These are phyloP conservation scores for Dasypus novemcinctus DNA, from an alignment of 2,113 vertebrate genomes.

Conservation along the genomic window DNA sequence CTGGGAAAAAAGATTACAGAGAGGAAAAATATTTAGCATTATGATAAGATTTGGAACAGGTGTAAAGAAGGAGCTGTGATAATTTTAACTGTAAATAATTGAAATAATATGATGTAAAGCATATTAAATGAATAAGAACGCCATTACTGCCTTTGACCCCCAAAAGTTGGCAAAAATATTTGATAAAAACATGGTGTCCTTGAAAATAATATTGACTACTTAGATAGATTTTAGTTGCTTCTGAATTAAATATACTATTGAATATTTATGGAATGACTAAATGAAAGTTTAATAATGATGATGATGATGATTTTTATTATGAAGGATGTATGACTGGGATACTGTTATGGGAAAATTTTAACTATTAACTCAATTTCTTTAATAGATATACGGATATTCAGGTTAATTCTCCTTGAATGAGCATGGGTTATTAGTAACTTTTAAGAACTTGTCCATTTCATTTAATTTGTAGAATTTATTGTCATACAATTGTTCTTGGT, in stretches of 20 bases:
- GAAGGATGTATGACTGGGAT: background rate
- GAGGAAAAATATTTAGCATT: background rate
- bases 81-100: background rate
- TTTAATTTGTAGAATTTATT: background rate
- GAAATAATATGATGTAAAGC: background rate
- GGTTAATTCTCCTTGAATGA: background rate
- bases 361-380: background rate
- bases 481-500: background rate
- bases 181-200: background rate
- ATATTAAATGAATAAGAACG: background rate
- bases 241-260: background rate
- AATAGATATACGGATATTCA: background rate
- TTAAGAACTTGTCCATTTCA: background rate
- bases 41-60: background rate
- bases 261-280: background rate
- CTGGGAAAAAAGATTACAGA: background rate
- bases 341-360: background rate
- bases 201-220: slow-evolving; percentile 11
- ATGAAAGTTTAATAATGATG: background rate
- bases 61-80: background rate
- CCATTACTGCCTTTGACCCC: background rate
- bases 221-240: background rate
- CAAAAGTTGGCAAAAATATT: background rate
- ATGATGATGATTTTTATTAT: background rate
- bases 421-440: background rate